phyloP scores from a whole-genome alignment of 2,113 vertebrate species.

The Silurus meridionalis region DNA sequence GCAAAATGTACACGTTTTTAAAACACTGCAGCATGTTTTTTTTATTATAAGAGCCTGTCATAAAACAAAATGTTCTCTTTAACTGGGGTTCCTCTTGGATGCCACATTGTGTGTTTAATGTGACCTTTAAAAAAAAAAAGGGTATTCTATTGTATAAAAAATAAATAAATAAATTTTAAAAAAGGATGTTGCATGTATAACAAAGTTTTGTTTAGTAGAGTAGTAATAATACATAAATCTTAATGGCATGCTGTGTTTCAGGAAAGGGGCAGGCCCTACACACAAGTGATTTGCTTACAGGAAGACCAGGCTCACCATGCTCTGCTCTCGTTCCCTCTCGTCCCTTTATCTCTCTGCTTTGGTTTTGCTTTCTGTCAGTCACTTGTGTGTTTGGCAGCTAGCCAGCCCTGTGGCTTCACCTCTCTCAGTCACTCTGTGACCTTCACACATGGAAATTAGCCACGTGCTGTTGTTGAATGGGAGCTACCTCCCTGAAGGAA shows the following conservation, averaged over 20 bases:
- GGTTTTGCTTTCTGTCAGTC: constrained; percentile 68
- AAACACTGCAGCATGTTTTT: not conserved
- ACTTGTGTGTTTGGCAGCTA: constrained; percentile 70
- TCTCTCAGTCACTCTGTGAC: constrained; percentile 78
- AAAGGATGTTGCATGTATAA: not conserved
- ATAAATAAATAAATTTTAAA: not conserved
- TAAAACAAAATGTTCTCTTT: not conserved
- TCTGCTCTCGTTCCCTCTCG: constrained; percentile 51
- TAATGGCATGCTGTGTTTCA: not conserved
- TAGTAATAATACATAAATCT: not conserved
- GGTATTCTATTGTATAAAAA: not conserved
- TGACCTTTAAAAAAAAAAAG: not conserved
- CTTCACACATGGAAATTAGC: constrained; percentile 94
- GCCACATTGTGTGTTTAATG: not conserved
- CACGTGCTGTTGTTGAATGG: constrained; percentile 79
- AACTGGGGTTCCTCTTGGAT: not conserved
- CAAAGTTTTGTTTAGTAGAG: not conserved
- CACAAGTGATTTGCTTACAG: not conserved
- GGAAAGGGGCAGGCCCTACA: too few relatives aligned
- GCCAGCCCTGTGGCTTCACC: constrained; percentile 79
- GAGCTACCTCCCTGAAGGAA: constrained; percentile 71
- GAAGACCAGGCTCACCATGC: constrained; percentile 26
- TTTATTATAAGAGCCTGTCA: not conserved
- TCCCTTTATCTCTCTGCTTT: constrained; percentile 31
- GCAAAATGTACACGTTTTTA: not conserved